Percentiles rank a stretch among this genome's conserved stretches.
phyloP scores from a whole-genome alignment of 2,797 vertebrate genomes.

The Lepidocolaptes lacrymiger region DNA sequence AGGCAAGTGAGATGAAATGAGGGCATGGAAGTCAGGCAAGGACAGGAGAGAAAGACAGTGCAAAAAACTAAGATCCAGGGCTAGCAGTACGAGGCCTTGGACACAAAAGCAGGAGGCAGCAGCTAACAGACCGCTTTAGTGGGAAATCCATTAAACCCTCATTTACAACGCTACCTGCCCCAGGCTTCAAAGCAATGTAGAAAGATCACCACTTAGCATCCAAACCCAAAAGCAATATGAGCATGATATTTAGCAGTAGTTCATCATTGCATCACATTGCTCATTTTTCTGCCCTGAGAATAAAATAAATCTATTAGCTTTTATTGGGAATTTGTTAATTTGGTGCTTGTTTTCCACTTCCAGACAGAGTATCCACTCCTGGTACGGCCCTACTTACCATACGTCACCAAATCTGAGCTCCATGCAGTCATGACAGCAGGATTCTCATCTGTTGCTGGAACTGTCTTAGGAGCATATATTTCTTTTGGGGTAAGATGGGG shows the following conservation, averaged over 20 bases:
- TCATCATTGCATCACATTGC: neutral
- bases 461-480: constrained; percentile 85
- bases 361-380: constrained; percentile 86
- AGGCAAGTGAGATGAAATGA: neutral
- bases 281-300: neutral
- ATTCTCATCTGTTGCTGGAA: constrained; percentile 86
- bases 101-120: neutral
- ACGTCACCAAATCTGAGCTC: constrained; percentile 85
- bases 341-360: neutral
- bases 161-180: neutral
- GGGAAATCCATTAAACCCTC: neutral
- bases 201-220: neutral
- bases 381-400: constrained; percentile 81
- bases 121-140: neutral
- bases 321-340: neutral
- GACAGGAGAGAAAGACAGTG: neutral
- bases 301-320: neutral
- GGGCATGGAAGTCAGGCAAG: neutral
- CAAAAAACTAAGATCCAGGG: neutral
- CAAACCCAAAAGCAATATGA: neutral
- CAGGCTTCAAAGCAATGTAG: neutral
- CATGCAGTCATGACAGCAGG: constrained; percentile 88
- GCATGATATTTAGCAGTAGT: neutral
- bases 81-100: neutral
- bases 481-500: constrained; percentile 84